Conservation (phyloP, 2,113 vertebrate genomes). For the Ophiodon elongatus region DNA sequence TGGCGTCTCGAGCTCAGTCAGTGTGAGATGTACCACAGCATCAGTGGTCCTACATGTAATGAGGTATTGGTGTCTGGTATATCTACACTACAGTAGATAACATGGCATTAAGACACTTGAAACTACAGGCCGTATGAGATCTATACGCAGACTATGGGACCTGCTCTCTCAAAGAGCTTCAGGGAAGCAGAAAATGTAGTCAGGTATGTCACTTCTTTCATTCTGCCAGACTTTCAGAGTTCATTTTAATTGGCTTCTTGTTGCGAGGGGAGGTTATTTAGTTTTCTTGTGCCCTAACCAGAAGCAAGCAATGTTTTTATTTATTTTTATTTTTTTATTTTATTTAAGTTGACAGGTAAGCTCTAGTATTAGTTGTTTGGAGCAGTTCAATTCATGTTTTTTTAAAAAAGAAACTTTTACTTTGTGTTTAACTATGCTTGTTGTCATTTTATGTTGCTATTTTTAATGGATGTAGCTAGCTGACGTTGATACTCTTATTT, state of each 20-base stretch:
- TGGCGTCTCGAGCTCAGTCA: background rate
- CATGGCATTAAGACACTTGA: background rate
- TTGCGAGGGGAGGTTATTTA: background rate
- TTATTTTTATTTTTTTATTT: no score
- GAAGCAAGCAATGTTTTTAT: background rate
- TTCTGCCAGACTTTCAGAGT: background rate
- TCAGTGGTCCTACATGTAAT: background rate
- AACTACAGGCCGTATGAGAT: background rate
- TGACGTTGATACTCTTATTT: background rate
- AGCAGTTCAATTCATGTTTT: background rate
- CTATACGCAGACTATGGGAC: background rate
- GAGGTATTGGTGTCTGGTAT: constrained; percentile 30
- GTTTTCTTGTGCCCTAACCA: background rate
- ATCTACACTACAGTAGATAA: background rate
- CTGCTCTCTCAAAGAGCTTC: background rate
- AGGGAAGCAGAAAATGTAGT: background rate
- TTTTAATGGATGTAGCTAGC: background rate
- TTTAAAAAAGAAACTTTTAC: no score
- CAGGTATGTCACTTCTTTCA: background rate
- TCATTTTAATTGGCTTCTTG: background rate
- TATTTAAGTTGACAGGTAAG: background rate
- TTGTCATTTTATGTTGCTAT: background rate
- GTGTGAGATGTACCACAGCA: constrained; percentile 42
- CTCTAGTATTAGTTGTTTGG: background rate
- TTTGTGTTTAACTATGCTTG: background rate